Evolutionary conservation across 2,888 invertebrate genomes (phyloP), one percentile per base, ranked within the genome.

Genomic region (Julus scandinavius): DNA sequence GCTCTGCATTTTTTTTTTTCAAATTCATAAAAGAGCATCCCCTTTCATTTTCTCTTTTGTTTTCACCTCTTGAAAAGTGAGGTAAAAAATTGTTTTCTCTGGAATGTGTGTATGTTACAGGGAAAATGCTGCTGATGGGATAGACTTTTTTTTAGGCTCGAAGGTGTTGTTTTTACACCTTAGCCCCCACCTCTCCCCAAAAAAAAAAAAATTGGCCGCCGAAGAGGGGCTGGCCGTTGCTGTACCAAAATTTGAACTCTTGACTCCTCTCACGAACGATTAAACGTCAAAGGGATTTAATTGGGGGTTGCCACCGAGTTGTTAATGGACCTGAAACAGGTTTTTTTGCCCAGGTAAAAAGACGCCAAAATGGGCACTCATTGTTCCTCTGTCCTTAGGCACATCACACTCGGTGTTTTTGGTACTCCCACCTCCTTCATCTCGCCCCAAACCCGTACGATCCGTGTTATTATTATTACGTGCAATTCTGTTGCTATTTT

Each of bases 141-240:
- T 4, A 72, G 29, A 54, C 72, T 72, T 29, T 72, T 29, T 20
- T 29, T 20, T 9, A 72, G 72, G 72, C 11, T 20, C 2, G 63
- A 63, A 72, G 72, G 72, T 72, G 72, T 72, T 72, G 72, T n/a
- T 72, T 72, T 72, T 72, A 72, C 72, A 72, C 72, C 72, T 72
- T n/a, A 5, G 29, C 54, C 54, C 54, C 11, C 11, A 2, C 11
- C 29, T 29, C 29, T 1, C 29, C 29, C 29, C 29, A 29, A 29
- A 29, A 29, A 29, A 29, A 29, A 29, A 50, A 11, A 63, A 63
- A 63, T 2, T 63, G 58, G 58, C 58, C 6, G 58, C 15, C n/a
- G n/a, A 72, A 29, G 72, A 72, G 72, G 72, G 72, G 29, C 29
- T 72, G 72, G 72, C 20, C 20, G 29, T 29, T 6, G 7, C 72